phyloP scores from a whole-genome alignment of 1,140 invertebrate species.

The Arion vulgaris region DNA sequence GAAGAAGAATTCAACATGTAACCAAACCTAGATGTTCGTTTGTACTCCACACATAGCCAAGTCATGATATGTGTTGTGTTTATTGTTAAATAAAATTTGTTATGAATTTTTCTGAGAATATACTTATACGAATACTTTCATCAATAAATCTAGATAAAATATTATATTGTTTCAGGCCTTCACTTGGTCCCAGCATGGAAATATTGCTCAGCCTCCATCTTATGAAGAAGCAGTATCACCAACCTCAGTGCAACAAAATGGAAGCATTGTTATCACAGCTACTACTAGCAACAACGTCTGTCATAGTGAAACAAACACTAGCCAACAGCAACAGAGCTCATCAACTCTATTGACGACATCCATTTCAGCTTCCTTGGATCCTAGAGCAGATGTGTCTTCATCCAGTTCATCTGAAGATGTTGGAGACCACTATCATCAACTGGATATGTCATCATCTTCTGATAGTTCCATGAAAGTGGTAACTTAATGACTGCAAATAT shows the following conservation, averaged over 20 bases:
- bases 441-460: slow-evolving; percentile 13
- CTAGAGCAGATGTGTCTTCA: slow-evolving; percentile 18
- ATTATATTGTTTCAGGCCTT: slow-evolving; percentile 12
- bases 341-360: not conserved
- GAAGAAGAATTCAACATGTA: too few relatives aligned
- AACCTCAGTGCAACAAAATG: not conserved
- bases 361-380: slow-evolving; percentile 14
- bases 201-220: not conserved
- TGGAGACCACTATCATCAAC: not conserved
- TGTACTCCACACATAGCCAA: too few relatives aligned
- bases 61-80: too few relatives aligned
- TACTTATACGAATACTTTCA: too few relatives aligned
- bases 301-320: not conserved
- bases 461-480: slow-evolving; percentile 3
- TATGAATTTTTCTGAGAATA: too few relatives aligned
- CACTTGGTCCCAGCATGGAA: slow-evolving; percentile 8
- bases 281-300: not conserved
- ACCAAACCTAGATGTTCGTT: too few relatives aligned
- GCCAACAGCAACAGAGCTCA: not conserved
- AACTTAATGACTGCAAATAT: not conserved
- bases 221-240: slow-evolving; percentile 9
- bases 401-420: slow-evolving; percentile 26
- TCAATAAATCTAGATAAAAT: not conserved
- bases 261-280: not conserved
- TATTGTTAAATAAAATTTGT: too few relatives aligned